Percentiles rank a stretch among this genome's conserved stretches.
phyloP scores from a whole-genome alignment of 2,113 vertebrate species.

The Bufo gargarizans region DNA sequence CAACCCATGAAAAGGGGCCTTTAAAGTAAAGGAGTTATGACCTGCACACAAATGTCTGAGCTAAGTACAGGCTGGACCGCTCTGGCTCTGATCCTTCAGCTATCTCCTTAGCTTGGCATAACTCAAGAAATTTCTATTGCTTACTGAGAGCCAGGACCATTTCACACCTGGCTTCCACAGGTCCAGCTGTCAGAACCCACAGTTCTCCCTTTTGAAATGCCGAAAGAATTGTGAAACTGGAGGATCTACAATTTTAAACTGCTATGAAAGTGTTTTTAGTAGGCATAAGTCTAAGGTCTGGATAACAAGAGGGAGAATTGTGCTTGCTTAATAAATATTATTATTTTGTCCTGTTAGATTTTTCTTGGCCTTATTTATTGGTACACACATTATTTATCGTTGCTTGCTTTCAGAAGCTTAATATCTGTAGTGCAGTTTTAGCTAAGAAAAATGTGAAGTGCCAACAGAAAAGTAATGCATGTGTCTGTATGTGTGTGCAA shows the following conservation, averaged over 20 bases:
- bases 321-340: not conserved
- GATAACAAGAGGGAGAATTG: not conserved
- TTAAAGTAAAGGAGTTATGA: no score
- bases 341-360: slow-evolving; percentile 8
- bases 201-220: not conserved
- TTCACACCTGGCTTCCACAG: not conserved
- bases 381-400: not conserved
- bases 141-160: not conserved
- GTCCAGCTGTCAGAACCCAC: not conserved
- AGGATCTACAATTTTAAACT: not conserved
- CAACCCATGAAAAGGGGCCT: no score
- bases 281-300: not conserved
- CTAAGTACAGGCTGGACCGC: no score
- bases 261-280: not conserved
- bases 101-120: not conserved
- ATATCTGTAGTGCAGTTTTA: not conserved
- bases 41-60: no score
- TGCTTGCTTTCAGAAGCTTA: not conserved
- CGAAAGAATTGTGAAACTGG: not conserved
- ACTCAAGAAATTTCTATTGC: not conserved
- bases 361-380: slow-evolving; percentile 1
- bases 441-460: not conserved
- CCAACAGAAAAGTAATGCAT: not conserved
- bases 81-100: no score
- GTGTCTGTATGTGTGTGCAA: not conserved